Percentiles rank a stretch among this genome's conserved stretches.
phyloP scores from a whole-genome alignment of 2,797 vertebrate genomes.

The Scarus forsteni region DNA sequence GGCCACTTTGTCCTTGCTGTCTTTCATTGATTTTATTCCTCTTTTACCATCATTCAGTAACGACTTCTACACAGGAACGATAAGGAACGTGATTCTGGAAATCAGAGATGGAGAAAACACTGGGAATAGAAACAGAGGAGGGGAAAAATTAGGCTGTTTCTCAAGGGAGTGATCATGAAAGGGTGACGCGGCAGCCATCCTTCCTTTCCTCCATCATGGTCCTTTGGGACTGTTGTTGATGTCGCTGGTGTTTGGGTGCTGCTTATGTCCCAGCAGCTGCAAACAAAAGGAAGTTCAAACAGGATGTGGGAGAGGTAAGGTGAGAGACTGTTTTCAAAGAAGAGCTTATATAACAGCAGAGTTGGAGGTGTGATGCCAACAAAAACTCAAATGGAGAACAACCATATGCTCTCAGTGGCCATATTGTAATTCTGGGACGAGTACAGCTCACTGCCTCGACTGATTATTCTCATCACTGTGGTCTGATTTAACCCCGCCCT shows the following conservation, averaged over 20 bases:
- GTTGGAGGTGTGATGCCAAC: constrained; percentile 56
- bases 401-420: constrained; percentile 65
- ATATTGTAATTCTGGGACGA: constrained; percentile 64
- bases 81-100: constrained; percentile 45
- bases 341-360: constrained; percentile 58
- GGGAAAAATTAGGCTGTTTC: constrained; percentile 30
- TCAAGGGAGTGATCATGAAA: constrained; percentile 69
- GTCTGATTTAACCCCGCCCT: constrained; percentile 60
- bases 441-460: constrained; percentile 60
- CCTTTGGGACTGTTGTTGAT: constrained; percentile 61
- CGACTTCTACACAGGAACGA: constrained; percentile 56
- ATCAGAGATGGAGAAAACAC: constrained; percentile 49
- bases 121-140: constrained; percentile 33
- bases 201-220: constrained; percentile 6
- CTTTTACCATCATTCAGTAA: constrained; percentile 36
- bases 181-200: constrained; percentile 34
- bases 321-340: constrained; percentile 52
- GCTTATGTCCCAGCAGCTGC: constrained; percentile 53
- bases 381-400: constrained; percentile 53
- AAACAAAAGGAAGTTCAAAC: constrained; percentile 62
- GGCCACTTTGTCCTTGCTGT: constrained; percentile 63
- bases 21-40: constrained; percentile 57
- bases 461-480: constrained; percentile 64
- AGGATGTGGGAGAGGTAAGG: constrained; percentile 50
- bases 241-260: constrained; percentile 39